Conservation (phyloP, 2,888 invertebrate species). For the Cheilosia grossa region DNA sequence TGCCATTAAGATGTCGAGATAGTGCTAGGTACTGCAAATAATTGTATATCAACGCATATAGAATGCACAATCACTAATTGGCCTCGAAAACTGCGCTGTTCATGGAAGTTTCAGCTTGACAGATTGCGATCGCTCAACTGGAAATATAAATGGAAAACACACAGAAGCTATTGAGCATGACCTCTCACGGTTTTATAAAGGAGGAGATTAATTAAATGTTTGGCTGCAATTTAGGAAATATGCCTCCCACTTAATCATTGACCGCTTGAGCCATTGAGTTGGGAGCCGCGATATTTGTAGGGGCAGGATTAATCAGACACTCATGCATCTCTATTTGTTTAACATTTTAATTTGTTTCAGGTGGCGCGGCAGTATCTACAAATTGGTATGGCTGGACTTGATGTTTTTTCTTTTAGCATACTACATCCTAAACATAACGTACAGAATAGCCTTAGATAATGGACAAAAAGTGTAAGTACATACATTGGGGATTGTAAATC, state of each 20-base stretch:
- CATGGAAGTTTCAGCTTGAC: conserved; percentile 1
- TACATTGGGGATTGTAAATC: background rate
- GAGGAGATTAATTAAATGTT: too few species aligned
- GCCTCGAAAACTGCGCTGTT: background rate
- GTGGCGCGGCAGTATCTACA: conserved; percentile 98
- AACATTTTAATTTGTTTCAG: conserved; percentile 84
- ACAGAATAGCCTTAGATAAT: conserved; percentile 88
- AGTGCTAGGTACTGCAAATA: too few species aligned
- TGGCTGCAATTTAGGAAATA: too few species aligned
- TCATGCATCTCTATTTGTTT: background rate
- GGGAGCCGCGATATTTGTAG: too few species aligned
- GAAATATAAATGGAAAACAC: conserved; percentile 2
- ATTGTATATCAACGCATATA: background rate
- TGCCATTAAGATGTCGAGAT: background rate
- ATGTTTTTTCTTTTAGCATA: conserved; percentile 91
- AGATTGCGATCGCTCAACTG: conserved; percentile 6
- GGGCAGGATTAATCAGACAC: too few species aligned
- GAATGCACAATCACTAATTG: conserved; percentile 9
- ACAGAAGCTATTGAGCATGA: background rate
- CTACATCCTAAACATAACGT: conserved; percentile 90
- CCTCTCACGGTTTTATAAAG: too few species aligned
- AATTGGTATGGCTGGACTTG: conserved; percentile 95
- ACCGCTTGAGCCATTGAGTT: too few species aligned
- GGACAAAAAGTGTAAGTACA: conserved; percentile 87
- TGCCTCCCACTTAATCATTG: too few species aligned